phyloP scores from a whole-genome alignment of 2,888 invertebrate genomes.

The Seira musarum region DNA sequence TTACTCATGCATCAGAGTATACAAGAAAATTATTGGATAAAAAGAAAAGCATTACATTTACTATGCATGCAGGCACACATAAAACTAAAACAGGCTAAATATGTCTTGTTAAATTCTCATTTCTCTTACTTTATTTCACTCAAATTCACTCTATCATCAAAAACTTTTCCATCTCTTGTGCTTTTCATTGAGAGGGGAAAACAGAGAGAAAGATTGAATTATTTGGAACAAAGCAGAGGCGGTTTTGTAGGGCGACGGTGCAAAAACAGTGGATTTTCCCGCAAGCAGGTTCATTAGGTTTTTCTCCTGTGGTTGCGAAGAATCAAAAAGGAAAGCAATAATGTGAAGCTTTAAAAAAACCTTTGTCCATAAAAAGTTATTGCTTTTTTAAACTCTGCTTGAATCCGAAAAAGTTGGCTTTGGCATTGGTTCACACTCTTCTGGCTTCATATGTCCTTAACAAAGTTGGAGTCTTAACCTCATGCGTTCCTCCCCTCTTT shows the following conservation, averaged over 20 bases:
- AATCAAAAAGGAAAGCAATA: conserved; percentile 5
- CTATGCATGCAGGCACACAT: neutral
- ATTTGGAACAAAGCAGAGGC: neutral
- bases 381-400: neutral
- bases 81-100: conserved; percentile 1
- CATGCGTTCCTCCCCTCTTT: neutral
- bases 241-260: neutral
- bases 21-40: conserved; percentile 13
- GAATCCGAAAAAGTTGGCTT: too few species aligned
- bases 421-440: too few species aligned
- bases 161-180: neutral
- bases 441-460: too few species aligned
- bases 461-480: too few species aligned
- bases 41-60: neutral
- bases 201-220: neutral
- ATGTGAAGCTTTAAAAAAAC: neutral
- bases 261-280: conserved; percentile 30
- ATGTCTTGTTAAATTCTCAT: conserved; percentile 5
- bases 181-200: neutral
- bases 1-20: conserved; percentile 14
- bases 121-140: conserved; percentile 3
- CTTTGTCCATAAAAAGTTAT: neutral
- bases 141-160: too few species aligned
- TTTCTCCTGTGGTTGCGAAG: neutral
- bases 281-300: conserved; percentile 34